Evolutionary conservation across 1,140 invertebrate genomes (phyloP).

Genomic region (Drosophila pectinifera): DNA sequence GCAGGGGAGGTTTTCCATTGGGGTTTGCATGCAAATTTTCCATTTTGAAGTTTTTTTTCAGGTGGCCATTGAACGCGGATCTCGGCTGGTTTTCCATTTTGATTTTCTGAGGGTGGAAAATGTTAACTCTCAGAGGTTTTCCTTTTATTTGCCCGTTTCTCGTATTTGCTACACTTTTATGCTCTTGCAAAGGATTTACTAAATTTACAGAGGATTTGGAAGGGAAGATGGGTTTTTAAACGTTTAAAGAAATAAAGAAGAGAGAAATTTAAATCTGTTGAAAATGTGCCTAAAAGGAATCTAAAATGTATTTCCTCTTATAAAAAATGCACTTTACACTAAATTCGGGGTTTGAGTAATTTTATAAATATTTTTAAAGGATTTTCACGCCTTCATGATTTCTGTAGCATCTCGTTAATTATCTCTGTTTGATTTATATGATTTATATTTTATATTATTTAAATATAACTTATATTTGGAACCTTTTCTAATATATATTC

Average conservation of each 20-base stretch:
- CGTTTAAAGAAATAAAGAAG: not conserved
- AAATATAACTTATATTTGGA: no score
- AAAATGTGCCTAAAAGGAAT: not conserved
- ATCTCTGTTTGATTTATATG: not conserved
- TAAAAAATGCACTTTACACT: no score
- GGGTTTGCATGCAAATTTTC: conserved; percentile 39
- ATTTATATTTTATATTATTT: no score
- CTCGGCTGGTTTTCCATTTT: conserved; percentile 29
- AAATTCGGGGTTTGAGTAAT: not conserved
- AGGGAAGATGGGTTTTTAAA: not conserved
- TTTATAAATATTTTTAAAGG: not conserved
- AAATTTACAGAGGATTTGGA: no score
- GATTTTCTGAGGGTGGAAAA: conserved; percentile 27
- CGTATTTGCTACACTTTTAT: conserved; percentile 9
- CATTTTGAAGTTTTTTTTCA: conserved; percentile 39
- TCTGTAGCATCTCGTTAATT: no score
- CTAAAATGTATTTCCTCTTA: not conserved
- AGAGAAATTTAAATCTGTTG: not conserved
- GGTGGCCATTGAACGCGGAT: conserved; percentile 35
- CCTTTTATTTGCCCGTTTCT: conserved; percentile 13
- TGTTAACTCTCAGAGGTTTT: not conserved
- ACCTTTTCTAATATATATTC: no score
- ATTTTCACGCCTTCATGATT: not conserved
- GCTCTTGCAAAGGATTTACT: not conserved
- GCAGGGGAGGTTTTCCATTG: conserved; percentile 11